Evolutionary conservation across 2,888 invertebrate species (phyloP), one percentile per base, ranked within the genome.

Genomic region (Corythucha ciliata): DNA sequence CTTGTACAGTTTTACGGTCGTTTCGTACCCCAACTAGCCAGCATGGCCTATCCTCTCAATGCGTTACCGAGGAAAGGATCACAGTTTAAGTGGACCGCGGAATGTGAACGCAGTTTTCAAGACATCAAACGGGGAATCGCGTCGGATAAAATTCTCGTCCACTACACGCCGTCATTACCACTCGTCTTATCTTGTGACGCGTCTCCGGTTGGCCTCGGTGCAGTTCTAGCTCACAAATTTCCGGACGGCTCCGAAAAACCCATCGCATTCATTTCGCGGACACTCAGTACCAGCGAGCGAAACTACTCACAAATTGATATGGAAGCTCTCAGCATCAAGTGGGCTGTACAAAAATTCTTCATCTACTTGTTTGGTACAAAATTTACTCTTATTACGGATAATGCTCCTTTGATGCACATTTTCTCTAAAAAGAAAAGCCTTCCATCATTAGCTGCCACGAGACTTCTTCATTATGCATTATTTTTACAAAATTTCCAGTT

Each of bases 331-430:
- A 53, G 46, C 7, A 55, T 65, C 18, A 54, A 63, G 7, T 68
- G 62, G 59, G 65, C 63, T 24, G 53, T 66, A 6, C 64, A 65
- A 52, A 64, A 63, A 53, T 68, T 66, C 50, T 63, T 65, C 46
- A 61, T 64, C 20, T 69, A 64, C 58, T 59, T 65, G n/a, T 46
- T 10, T 34, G 46, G 46, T 6, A 33, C 34, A 2, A 22, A 22
- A 7, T 46, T 46, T 22, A 18, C 18, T 10, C 22, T 46, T n/a
- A 22, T 33, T 18, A 46, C 34, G 3, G 56, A 56, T 26, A 44
- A 50, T 25, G 20, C 41, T 6, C 56, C 54, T 4, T 36, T 56
- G 12, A 18, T 41, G 21, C 37, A 52, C 32, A 54, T 54, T 8
- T 52, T 52, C 39, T 37, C 40, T 6, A 33, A 25, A 4, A 32